These are phyloP conservation scores for Eupithecia insigniata DNA, from an alignment of 2,888 invertebrate species.

Conservation along the genomic window DNA sequence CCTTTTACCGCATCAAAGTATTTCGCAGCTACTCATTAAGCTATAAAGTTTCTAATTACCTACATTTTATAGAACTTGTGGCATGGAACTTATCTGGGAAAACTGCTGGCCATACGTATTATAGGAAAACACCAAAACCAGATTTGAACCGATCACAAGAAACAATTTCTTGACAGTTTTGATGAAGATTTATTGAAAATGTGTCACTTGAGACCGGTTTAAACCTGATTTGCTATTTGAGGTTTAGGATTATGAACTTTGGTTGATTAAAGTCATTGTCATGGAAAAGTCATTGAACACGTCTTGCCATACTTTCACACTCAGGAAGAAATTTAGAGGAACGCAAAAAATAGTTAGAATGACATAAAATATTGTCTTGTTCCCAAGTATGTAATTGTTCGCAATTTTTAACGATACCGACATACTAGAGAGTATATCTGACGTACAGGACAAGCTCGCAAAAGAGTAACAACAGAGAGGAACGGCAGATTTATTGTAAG, in stretches of 20 bases:
- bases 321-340: too few relatives aligned
- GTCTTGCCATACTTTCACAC: too few relatives aligned
- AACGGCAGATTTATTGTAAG: too few relatives aligned
- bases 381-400: too few relatives aligned
- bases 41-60: background rate
- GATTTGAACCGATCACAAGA: background rate
- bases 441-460: too few relatives aligned
- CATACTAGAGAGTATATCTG: too few relatives aligned
- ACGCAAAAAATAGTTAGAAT: too few relatives aligned
- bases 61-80: background rate
- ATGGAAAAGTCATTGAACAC: too few relatives aligned
- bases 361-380: too few relatives aligned
- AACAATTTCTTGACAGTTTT: background rate
- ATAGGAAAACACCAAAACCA: background rate
- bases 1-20: slow-evolving; percentile 59
- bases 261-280: too few relatives aligned
- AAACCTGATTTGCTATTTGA: background rate
- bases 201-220: background rate
- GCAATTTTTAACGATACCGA: too few relatives aligned
- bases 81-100: background rate
- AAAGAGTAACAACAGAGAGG: too few relatives aligned
- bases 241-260: background rate
- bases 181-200: background rate
- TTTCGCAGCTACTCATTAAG: slow-evolving; percentile 45
- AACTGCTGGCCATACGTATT: background rate